phyloP scores from a whole-genome alignment of 2,797 vertebrate genomes.

The Choloepus didactylus region DNA sequence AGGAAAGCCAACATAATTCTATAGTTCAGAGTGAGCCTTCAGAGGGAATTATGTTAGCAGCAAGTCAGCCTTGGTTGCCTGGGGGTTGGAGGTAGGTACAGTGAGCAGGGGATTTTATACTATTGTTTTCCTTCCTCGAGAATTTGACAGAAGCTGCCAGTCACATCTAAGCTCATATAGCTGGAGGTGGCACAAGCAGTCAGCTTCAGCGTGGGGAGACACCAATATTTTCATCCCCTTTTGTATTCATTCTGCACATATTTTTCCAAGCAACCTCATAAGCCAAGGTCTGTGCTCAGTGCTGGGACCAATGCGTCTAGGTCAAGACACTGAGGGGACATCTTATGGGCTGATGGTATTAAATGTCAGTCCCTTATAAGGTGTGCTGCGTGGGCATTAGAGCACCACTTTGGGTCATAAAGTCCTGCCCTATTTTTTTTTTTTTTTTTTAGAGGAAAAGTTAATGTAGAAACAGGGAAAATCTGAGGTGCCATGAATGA shows the following conservation, averaged over 20 bases:
- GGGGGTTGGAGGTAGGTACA: background rate
- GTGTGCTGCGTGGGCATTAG: constrained; percentile 71
- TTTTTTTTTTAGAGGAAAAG: constrained; percentile 50
- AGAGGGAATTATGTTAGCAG: background rate
- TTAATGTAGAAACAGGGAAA: constrained; percentile 62
- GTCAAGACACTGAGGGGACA: background rate
- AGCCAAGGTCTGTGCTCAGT: background rate
- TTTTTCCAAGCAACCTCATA: background rate
- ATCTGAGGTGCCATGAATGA: background rate
- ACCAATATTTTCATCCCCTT: background rate
- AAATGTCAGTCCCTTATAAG: constrained; percentile 45
- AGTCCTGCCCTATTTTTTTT: constrained; percentile 24
- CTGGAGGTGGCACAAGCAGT: background rate
- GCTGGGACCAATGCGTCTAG: background rate
- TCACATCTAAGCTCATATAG: background rate
- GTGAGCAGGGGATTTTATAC: background rate
- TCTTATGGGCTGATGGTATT: background rate
- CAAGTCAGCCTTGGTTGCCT: background rate
- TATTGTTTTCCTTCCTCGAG: background rate
- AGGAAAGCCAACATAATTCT: background rate
- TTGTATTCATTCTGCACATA: too few relatives aligned
- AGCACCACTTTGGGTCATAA: constrained; percentile 63
- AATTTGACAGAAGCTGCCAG: background rate
- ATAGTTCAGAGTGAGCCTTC: background rate
- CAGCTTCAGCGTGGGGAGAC: background rate